phyloP scores from a whole-genome alignment of 2,888 invertebrate genomes.

The Aleiodes leptofemur region DNA sequence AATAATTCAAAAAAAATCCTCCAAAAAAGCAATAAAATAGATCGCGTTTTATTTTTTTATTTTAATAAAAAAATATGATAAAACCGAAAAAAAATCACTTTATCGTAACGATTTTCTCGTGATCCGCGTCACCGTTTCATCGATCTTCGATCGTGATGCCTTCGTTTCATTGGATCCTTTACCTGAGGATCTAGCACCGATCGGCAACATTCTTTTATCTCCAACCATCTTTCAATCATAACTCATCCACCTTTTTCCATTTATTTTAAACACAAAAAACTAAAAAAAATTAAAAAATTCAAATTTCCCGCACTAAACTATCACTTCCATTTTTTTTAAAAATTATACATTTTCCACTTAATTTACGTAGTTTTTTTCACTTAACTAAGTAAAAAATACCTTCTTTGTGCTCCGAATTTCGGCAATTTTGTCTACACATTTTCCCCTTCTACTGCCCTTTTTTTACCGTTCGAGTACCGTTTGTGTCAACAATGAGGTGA shows the following conservation, averaged over 20 bases:
- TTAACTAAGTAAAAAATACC: background rate
- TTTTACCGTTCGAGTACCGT: background rate
- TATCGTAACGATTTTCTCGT: slow-evolving; percentile 19
- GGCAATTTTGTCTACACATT: no score
- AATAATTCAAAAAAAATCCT: background rate
- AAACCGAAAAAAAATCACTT: background rate
- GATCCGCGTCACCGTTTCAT: slow-evolving; percentile 22
- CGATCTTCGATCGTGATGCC: slow-evolving; percentile 27
- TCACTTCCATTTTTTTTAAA: slow-evolving; percentile 13
- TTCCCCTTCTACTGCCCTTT: no score
- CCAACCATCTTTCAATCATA: slow-evolving; percentile 25
- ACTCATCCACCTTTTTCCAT: background rate
- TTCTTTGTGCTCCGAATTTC: background rate
- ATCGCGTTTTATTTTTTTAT: no score
- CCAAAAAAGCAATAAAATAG: background rate
- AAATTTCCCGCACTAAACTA: background rate
- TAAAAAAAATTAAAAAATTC: background rate
- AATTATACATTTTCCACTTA: background rate
- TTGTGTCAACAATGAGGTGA: background rate
- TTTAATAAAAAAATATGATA: background rate
- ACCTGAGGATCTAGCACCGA: slow-evolving; percentile 27
- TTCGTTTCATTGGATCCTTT: slow-evolving; percentile 29
- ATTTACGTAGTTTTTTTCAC: no score
- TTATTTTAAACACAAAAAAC: background rate
- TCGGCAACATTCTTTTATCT: slow-evolving; percentile 8